Evolutionary conservation across 2,113 vertebrate genomes (phyloP), one percentile per base, ranked within the genome.

Genomic region (Xenus cinereus): DNA sequence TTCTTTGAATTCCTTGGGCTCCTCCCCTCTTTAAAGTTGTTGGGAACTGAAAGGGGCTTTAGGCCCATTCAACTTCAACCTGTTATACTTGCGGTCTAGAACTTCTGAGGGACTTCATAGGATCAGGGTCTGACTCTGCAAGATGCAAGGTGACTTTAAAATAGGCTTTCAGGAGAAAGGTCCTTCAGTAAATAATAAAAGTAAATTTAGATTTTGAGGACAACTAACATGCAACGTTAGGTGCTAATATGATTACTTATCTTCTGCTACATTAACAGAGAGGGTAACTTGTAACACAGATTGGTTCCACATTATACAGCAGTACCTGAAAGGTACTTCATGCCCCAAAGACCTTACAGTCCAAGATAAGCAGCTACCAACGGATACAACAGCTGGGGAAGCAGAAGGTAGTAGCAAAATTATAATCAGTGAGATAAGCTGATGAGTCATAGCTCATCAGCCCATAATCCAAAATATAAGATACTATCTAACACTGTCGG

Each of bases 401-500:
- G 84, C 84, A 94, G 81, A 95, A 94, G 74, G 66, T 48, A 79
- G 53, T 23, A 62, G 17, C 0, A 4, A 91, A 94, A 85, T 80
- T 88, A 85, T 85, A 84, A 91, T 85, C 89, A 94, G 54, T 33
- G 78, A 75, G 51, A 93, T 94, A 94, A 96, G 10, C 2, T 77
- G 57, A 71, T 66, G 62, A 94, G 41, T 82, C 57, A 79, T 72
- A 94, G 62, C 66, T 85, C 87, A 93, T 87, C 89, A 91, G 33
- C 24, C 94, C 77, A 56, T 82, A 94, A 89, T 78, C 73, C 62
- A 87, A 85, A 83, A 63, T 72, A 62, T n/a, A 69, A 87, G 13
- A 82, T 79, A 50, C 57, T 87, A 60, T 54, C 74, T 85, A 89
- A 87, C 19, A 66, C 12, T 87, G 77, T 60, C 66, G 73, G 19